phyloP scores from a whole-genome alignment of 2,888 invertebrate genomes.

The Keiferia lycopersicella region DNA sequence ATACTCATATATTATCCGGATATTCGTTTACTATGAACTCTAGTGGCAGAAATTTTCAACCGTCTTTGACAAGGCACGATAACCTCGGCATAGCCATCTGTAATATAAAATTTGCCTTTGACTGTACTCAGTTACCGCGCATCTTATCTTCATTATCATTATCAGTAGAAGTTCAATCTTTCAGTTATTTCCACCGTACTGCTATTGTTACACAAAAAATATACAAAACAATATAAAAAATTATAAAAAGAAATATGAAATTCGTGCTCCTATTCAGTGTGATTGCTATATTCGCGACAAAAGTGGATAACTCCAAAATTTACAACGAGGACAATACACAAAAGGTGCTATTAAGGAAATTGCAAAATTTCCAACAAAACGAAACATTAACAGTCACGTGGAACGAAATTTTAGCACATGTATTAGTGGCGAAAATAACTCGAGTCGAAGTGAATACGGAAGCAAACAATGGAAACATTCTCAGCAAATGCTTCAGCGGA shows the following conservation, averaged over 20 bases:
- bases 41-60: too few species aligned
- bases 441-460: slow-evolving; percentile 35
- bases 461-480: slow-evolving; percentile 31
- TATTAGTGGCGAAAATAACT: slow-evolving; percentile 60
- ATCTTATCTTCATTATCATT: slow-evolving; percentile 60
- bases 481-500: slow-evolving; percentile 52
- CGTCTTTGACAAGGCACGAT: not conserved
- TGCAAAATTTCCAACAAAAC: slow-evolving; percentile 55
- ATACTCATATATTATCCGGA: too few species aligned
- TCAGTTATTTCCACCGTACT: slow-evolving; percentile 56
- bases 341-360: slow-evolving; percentile 63
- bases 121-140: slow-evolving; percentile 55
- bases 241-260: slow-evolving; percentile 36
- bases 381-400: slow-evolving; percentile 52
- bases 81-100: not conserved
- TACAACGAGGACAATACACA: slow-evolving; percentile 47
- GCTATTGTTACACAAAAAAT: slow-evolving; percentile 51
- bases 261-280: slow-evolving; percentile 51
- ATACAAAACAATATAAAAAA: slow-evolving; percentile 30
- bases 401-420: slow-evolving; percentile 68
- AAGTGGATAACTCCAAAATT: slow-evolving; percentile 36
- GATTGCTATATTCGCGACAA: slow-evolving; percentile 48
- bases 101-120: slow-evolving; percentile 34
- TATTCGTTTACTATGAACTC: too few species aligned
- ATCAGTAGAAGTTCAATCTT: slow-evolving; percentile 61